phyloP scores from a whole-genome alignment of 2,797 vertebrate genomes.

The Chloroceryle inda region DNA sequence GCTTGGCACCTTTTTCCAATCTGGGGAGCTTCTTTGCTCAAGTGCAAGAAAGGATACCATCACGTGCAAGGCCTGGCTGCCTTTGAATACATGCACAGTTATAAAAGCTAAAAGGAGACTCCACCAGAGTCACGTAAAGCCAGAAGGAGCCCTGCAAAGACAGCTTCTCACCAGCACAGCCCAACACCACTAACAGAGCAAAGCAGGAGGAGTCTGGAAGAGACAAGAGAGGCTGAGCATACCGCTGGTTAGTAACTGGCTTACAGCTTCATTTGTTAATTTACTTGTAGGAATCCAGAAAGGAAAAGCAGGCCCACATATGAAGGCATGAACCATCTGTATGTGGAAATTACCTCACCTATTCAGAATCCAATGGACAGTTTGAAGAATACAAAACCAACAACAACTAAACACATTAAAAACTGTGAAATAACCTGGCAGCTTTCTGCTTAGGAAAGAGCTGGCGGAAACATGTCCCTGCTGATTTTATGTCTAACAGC shows the following conservation, averaged over 20 bases:
- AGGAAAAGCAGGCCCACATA: constrained; percentile 8
- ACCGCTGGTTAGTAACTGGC: background rate
- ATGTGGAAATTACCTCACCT: constrained; percentile 51
- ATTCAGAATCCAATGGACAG: background rate
- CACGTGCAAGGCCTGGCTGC: accelerated
- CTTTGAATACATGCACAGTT: background rate
- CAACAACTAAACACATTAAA: background rate
- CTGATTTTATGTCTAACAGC: constrained; percentile 54
- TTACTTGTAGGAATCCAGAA: constrained; percentile 11
- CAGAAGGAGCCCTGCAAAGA: background rate
- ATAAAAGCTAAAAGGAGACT: background rate
- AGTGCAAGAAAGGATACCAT: background rate
- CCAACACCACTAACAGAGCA: background rate
- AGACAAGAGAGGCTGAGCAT: background rate
- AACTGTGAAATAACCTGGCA: constrained; percentile 41
- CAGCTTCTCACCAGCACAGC: background rate
- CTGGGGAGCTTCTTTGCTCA: background rate
- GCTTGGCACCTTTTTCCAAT: background rate
- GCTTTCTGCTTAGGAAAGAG: constrained; percentile 49
- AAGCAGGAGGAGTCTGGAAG: background rate
- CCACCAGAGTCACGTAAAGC: background rate
- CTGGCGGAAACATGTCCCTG: constrained; percentile 19
- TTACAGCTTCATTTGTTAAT: constrained; percentile 2
- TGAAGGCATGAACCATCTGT: constrained; percentile 27
- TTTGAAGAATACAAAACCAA: constrained; percentile 18